These are phyloP conservation scores for Glareola pratincola DNA, from an alignment of 2,113 vertebrate species.

Conservation along the genomic window DNA sequence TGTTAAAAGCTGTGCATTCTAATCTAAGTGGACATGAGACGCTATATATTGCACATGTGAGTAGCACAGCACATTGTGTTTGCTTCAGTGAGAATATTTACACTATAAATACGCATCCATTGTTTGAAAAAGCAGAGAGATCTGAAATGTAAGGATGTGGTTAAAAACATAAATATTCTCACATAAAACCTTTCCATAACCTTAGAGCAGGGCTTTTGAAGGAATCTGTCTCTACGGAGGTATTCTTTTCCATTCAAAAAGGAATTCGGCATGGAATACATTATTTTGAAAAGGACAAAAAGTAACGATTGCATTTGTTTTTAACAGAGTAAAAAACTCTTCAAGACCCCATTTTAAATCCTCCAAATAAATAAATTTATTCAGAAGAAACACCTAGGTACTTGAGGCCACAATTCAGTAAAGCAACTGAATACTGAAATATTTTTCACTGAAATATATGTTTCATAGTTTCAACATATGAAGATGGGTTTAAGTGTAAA, in stretches of 20 bases:
- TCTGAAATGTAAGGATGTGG: conserved; percentile 16
- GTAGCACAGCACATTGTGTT: conserved; percentile 43
- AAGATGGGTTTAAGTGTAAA: neutral
- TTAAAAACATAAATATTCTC: conserved; percentile 21
- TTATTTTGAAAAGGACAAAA: conserved; percentile 7
- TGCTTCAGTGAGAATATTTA: conserved; percentile 55
- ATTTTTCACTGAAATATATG: neutral
- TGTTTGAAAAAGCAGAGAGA: conserved; percentile 52
- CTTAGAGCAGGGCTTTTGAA: neutral
- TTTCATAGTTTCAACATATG: neutral
- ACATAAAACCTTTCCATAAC: conserved; percentile 29
- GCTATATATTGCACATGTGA: conserved; percentile 53
- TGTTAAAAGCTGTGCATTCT: conserved; percentile 79
- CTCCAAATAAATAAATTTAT: conserved; percentile 8
- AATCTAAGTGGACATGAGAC: conserved; percentile 87
- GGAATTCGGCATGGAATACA: neutral
- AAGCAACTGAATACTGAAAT: neutral
- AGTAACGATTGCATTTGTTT: conserved; percentile 16
- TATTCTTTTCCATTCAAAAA: conserved; percentile 42
- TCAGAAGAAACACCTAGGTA: neutral
- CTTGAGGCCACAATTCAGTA: conserved; percentile 1
- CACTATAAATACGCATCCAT: conserved; percentile 44
- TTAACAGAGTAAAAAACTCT: conserved; percentile 7
- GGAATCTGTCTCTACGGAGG: neutral
- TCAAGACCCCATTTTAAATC: neutral